These are phyloP conservation scores for Halocaridina rubra DNA, from an alignment of 2,888 invertebrate genomes.

Conservation along the genomic window DNA sequence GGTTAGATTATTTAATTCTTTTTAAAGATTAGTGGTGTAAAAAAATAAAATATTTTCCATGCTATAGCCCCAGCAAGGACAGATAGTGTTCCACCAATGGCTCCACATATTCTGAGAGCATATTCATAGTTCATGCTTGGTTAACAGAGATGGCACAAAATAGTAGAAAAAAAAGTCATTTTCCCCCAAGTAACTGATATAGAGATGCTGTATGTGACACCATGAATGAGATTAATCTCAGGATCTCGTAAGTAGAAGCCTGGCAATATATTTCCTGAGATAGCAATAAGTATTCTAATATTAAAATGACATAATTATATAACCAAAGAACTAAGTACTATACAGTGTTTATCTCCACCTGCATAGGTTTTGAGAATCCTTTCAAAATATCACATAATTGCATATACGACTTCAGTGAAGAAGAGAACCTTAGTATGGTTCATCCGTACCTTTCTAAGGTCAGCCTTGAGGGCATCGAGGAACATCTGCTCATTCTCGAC, in stretches of 20 bases:
- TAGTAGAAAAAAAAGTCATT: no score
- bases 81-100: not conserved
- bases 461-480: constrained; percentile 80
- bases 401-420: not conserved
- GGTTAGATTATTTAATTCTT: not conserved
- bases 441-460: constrained; percentile 76
- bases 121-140: not conserved
- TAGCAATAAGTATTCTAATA: no score
- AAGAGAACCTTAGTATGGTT: not conserved
- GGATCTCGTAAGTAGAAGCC: no score
- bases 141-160: not conserved
- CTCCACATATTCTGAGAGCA: not conserved
- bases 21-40: not conserved
- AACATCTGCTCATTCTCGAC: constrained; percentile 83
- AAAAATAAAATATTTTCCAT: not conserved
- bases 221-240: no score
- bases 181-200: no score
- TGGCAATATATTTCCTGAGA: no score
- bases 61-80: not conserved
- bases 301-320: no score
- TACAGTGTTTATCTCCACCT: not conserved
- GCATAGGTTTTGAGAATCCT: not conserved
- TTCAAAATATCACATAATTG: not conserved
- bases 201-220: no score
- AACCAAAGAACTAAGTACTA: no score